These are phyloP conservation scores for Amblyraja radiata DNA, from an alignment of 2,797 vertebrate genomes.

Conservation along the genomic window DNA sequence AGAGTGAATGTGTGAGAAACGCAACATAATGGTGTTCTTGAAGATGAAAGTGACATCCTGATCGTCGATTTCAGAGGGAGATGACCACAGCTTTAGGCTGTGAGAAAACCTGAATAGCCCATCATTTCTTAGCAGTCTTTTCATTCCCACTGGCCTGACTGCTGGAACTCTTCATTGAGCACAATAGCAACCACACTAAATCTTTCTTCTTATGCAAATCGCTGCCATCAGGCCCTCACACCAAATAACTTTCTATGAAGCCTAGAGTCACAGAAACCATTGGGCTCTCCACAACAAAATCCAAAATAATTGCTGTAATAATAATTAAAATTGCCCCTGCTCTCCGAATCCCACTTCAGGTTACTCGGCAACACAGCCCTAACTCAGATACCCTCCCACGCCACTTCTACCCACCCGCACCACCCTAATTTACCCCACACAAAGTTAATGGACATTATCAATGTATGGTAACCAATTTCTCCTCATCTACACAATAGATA, in stretches of 20 bases:
- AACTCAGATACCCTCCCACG: background rate
- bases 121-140: slow-evolving; percentile 76
- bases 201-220: slow-evolving; percentile 98
- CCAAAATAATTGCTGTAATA: slow-evolving; percentile 15
- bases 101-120: slow-evolving; percentile 85
- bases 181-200: slow-evolving; percentile 94
- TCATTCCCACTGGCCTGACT: slow-evolving; percentile 76
- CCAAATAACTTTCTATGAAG: slow-evolving; percentile 51
- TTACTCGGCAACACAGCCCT: background rate
- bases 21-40: slow-evolving; percentile 60
- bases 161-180: slow-evolving; percentile 84
- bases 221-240: slow-evolving; percentile 63
- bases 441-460: slow-evolving; percentile 16
- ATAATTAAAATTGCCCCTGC: slow-evolving; percentile 10
- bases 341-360: background rate
- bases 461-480: background rate
- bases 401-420: background rate
- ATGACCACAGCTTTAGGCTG: slow-evolving; percentile 65
- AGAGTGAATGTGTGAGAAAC: slow-evolving; percentile 71
- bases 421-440: background rate
- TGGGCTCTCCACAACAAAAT: slow-evolving; percentile 1
- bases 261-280: slow-evolving; percentile 7
- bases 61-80: slow-evolving; percentile 73
- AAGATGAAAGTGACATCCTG: slow-evolving; percentile 88
- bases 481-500: background rate